phyloP scores from a whole-genome alignment of 2,888 invertebrate species.

The Aleiodes leptofemur region DNA sequence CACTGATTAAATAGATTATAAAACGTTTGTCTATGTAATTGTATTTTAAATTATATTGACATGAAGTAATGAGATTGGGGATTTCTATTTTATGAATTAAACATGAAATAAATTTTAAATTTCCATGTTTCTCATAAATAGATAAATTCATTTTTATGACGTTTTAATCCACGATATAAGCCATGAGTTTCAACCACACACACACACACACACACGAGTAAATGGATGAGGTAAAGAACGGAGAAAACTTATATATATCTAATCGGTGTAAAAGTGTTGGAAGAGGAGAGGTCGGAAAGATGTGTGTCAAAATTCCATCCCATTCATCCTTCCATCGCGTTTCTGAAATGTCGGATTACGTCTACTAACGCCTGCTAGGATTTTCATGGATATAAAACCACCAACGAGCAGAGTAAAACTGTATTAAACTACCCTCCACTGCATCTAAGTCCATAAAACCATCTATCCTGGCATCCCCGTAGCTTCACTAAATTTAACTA shows the following conservation, averaged over 20 bases:
- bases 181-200: not conserved
- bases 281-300: not conserved
- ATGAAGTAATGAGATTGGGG: not conserved
- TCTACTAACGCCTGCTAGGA: slow-evolving; percentile 33
- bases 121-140: not conserved
- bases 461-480: slow-evolving; percentile 17
- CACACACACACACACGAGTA: no score
- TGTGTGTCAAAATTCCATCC: slow-evolving; percentile 16
- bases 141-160: slow-evolving; percentile 1
- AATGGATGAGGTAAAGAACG: not conserved
- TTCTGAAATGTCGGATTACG: slow-evolving; percentile 31
- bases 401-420: slow-evolving; percentile 25
- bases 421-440: slow-evolving; percentile 15
- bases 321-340: not conserved
- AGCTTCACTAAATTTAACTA: slow-evolving; percentile 12
- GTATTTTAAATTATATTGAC: not conserved
- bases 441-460: slow-evolving; percentile 28
- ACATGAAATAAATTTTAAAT: not conserved
- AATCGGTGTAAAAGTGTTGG: slow-evolving; percentile 25
- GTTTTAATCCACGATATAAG: not conserved
- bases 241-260: not conserved
- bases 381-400: slow-evolving; percentile 26
- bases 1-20: slow-evolving; percentile 16
- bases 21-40: slow-evolving; percentile 8
- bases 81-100: not conserved